These are phyloP conservation scores for Hemibagrus wyckioides DNA, from an alignment of 2,113 vertebrate species.

Conservation along the genomic window DNA sequence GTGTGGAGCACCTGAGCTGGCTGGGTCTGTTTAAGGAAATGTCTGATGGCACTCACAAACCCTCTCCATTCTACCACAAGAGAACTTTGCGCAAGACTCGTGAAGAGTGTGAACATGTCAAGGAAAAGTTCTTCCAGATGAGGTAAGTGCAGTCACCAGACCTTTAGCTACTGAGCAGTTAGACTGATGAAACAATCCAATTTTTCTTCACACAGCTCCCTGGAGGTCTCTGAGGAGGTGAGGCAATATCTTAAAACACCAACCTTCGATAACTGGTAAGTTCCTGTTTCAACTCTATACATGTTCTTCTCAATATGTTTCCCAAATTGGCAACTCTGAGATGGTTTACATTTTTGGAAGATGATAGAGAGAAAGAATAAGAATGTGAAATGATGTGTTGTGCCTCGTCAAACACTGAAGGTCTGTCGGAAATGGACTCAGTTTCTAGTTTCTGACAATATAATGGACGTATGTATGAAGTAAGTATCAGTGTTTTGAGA, in stretches of 20 bases:
- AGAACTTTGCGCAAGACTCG: slow-evolving; percentile 70
- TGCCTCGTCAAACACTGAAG: background rate
- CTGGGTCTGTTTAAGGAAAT: slow-evolving; percentile 77
- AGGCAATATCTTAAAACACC: slow-evolving; percentile 77
- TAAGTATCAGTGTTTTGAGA: background rate
- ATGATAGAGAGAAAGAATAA: background rate
- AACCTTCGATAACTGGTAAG: slow-evolving; percentile 80
- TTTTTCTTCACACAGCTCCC: slow-evolving; percentile 61
- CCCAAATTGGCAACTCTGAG: background rate
- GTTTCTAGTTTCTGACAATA: background rate
- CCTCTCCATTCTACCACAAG: slow-evolving; percentile 78
- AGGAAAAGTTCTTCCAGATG: slow-evolving; percentile 76
- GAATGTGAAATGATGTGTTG: background rate
- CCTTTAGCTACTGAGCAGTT: no score
- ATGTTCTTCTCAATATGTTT: background rate
- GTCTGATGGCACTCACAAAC: slow-evolving; percentile 71
- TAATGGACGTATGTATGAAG: background rate
- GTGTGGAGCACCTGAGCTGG: slow-evolving; percentile 80
- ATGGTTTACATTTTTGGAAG: background rate
- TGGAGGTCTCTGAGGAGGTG: slow-evolving; percentile 78
- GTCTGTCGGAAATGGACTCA: background rate
- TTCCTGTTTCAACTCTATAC: background rate
- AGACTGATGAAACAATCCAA: background rate
- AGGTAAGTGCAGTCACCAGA: slow-evolving; percentile 58
- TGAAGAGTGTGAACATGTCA: slow-evolving; percentile 74